These are phyloP conservation scores for Ernsta delagoae DNA, from an alignment of 2,888 invertebrate species.

Conservation along the genomic window DNA sequence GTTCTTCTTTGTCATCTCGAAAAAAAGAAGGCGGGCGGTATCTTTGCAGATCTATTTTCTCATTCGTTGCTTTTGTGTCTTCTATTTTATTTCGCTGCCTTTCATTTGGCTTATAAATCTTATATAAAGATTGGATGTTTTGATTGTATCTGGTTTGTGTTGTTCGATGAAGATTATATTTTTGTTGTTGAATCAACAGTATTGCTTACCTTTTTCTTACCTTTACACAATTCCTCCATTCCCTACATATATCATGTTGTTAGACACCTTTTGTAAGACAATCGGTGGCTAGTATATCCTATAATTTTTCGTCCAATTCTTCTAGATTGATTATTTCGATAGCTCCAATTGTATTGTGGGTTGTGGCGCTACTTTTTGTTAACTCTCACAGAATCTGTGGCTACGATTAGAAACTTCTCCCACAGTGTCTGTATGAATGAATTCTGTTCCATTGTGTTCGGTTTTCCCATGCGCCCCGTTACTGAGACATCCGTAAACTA, in stretches of 20 bases:
- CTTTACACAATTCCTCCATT: background rate
- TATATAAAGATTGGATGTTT: constrained; percentile 8
- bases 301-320: constrained; percentile 11
- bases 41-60: constrained; percentile 18
- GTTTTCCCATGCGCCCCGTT: constrained; percentile 41
- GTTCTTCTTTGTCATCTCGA: constrained; percentile 12
- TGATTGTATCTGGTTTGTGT: constrained; percentile 5
- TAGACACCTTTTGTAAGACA: background rate
- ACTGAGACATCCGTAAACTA: constrained; percentile 37
- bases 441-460: constrained; percentile 38
- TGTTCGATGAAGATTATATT: background rate
- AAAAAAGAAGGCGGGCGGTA: constrained; percentile 10
- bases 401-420: constrained; percentile 39
- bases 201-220: background rate
- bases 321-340: constrained; percentile 34
- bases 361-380: constrained; percentile 32
- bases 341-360: constrained; percentile 25
- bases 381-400: constrained; percentile 33
- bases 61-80: constrained; percentile 9
- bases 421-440: constrained; percentile 39
- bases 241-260: background rate
- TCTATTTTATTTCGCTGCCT: constrained; percentile 11
- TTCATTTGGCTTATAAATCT: constrained; percentile 21
- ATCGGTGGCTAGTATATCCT: constrained; percentile 1
- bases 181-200: background rate